A percentile compares a stretch with the other conserved stretches of the same genome.
Conservation (phyloP, 2,113 vertebrate genomes). For the Eurystomus gularis region DNA sequence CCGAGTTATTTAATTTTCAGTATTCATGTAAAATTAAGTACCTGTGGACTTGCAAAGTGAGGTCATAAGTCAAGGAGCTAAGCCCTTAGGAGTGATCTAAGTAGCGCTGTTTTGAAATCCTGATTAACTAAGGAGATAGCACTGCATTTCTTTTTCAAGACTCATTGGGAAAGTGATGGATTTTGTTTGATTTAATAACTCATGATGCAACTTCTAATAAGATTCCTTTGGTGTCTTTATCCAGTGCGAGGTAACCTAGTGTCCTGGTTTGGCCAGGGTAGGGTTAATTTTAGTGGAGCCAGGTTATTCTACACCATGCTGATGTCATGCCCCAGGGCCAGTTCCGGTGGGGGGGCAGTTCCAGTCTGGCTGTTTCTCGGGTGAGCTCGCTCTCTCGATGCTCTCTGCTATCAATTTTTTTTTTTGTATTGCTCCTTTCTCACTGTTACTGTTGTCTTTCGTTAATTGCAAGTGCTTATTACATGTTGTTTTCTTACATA, state of each 20-base stretch:
- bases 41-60: background rate
- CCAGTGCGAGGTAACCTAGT: background rate
- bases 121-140: background rate
- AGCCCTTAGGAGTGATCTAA: background rate
- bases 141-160: background rate
- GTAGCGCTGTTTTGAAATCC: background rate
- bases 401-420: too few species aligned
- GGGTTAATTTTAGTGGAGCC: too few species aligned
- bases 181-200: background rate
- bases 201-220: background rate
- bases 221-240: background rate
- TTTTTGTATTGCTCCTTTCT: too few species aligned
- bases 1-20: background rate
- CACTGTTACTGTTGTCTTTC: too few species aligned
- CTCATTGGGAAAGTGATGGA: background rate
- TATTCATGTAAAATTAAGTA: background rate
- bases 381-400: too few species aligned
- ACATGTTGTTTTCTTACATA: too few species aligned
- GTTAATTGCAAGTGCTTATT: too few species aligned
- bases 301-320: too few species aligned
- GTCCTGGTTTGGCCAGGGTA: too few species aligned
- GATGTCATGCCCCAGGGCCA: too few species aligned
- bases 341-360: too few species aligned
- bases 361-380: too few species aligned
- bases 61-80: background rate